Conservation (phyloP, 2,113 vertebrate species). For the Tamias sibiricus region DNA sequence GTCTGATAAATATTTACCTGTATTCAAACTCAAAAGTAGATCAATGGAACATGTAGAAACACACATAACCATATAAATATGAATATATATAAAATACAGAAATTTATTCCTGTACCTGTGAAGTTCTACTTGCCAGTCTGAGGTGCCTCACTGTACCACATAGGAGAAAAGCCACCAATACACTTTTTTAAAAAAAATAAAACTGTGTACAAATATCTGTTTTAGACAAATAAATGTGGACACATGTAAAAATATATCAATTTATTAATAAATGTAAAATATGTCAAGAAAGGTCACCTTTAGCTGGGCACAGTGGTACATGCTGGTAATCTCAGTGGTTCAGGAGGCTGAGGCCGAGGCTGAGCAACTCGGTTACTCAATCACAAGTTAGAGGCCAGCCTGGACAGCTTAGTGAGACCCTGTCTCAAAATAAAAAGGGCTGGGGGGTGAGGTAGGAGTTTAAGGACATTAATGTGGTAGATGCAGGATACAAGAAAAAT, state of each 20-base stretch:
- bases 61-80: neutral
- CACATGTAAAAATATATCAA: neutral
- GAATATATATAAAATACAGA: neutral
- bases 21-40: neutral
- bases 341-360: too few relatives aligned
- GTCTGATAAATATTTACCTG: neutral
- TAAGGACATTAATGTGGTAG: too few relatives aligned
- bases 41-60: neutral
- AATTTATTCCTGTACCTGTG: neutral
- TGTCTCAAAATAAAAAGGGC: too few relatives aligned
- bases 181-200: neutral
- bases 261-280: neutral
- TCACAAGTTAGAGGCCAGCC: too few relatives aligned
- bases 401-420: too few relatives aligned
- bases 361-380: too few relatives aligned
- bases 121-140: neutral
- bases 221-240: neutral
- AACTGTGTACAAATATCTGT: neutral
- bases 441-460: too few relatives aligned
- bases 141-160: neutral
- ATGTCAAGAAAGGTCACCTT: neutral
- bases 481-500: too few relatives aligned
- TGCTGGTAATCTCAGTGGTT: too few relatives aligned
- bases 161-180: neutral
- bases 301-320: neutral